phyloP scores from a whole-genome alignment of 2,797 vertebrate genomes.

The Linurgus olivaceus region DNA sequence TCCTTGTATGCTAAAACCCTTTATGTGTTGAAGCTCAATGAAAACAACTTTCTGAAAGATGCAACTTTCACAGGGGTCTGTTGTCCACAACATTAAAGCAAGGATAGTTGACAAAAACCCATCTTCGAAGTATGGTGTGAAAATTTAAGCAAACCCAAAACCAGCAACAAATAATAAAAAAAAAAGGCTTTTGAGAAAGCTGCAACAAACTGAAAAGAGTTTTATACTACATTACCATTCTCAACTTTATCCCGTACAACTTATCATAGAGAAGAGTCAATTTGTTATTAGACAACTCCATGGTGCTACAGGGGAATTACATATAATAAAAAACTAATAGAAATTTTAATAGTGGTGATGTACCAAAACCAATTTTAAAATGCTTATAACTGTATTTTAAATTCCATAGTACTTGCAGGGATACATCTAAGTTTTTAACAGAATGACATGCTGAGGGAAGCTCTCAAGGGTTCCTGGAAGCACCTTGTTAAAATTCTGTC shows the following conservation, averaged over 20 bases:
- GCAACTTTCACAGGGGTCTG: not conserved
- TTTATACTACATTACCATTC: not conserved
- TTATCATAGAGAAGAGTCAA: not conserved
- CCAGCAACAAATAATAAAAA: not conserved
- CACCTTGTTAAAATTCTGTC: slow-evolving; percentile 48
- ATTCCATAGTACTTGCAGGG: slow-evolving; percentile 5
- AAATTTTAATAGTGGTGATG: slow-evolving; percentile 13
- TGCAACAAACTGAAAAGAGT: not conserved
- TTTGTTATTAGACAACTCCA: slow-evolving; percentile 12
- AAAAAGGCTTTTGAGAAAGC: not conserved
- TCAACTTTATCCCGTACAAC: not conserved
- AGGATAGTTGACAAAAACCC: not conserved
- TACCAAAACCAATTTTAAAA: slow-evolving; percentile 22
- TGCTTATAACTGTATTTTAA: slow-evolving; percentile 25
- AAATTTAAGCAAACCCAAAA: not conserved
- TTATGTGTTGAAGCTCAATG: not conserved
- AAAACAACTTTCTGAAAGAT: not conserved
- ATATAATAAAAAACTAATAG: slow-evolving; percentile 39
- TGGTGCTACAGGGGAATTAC: slow-evolving; percentile 16
- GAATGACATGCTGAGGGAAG: not conserved
- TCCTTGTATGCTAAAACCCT: not conserved
- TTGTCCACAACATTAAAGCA: not conserved
- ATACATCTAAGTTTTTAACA: not conserved
- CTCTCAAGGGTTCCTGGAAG: slow-evolving; percentile 30
- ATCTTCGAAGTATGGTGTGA: not conserved